Evolutionary conservation across 1,140 invertebrate genomes (phyloP).

Genomic region (Drosophila lacteicornis): DNA sequence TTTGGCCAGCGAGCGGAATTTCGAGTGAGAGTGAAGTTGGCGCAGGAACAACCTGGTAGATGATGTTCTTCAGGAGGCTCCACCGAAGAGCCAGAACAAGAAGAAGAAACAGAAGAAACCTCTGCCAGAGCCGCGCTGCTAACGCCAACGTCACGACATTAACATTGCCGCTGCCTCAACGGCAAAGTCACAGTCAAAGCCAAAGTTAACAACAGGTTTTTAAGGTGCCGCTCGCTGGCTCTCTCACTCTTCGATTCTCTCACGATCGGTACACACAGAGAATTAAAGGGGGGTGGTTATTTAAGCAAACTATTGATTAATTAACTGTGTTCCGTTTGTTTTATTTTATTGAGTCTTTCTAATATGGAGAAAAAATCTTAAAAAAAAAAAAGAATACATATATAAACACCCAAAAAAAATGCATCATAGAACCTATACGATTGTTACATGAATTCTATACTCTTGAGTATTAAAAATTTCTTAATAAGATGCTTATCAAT

Average conservation of each 20-base stretch:
- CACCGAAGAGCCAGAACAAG: conserved; percentile 11
- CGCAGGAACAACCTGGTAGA: conserved; percentile 54
- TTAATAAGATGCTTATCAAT: too few species aligned
- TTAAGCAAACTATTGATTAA: too few species aligned
- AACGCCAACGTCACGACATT: conserved; percentile 51
- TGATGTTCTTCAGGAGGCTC: conserved; percentile 38
- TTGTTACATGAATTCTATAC: too few species aligned
- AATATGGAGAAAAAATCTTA: too few species aligned
- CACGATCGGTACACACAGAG: conserved; percentile 4
- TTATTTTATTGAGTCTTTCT: too few species aligned
- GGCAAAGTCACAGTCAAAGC: conserved; percentile 82
- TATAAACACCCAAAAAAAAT: too few species aligned
- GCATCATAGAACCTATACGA: too few species aligned
- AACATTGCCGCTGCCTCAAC: conserved; percentile 53
- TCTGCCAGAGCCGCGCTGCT: conserved; percentile 23
- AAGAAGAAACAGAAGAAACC: conserved; percentile 11
- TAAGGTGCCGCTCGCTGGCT: conserved; percentile 16
- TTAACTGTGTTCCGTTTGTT: too few species aligned
- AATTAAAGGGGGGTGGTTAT: background rate
- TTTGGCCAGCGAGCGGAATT: conserved; percentile 72
- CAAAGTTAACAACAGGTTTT: conserved; percentile 70
- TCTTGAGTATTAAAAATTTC: too few species aligned
- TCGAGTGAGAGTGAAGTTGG: conserved; percentile 85
- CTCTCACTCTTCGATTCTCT: conserved; percentile 16
- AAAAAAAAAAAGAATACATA: background rate